Evolutionary conservation across 2,797 vertebrate species (phyloP).

Genomic region (Typhlichthys subterraneus): DNA sequence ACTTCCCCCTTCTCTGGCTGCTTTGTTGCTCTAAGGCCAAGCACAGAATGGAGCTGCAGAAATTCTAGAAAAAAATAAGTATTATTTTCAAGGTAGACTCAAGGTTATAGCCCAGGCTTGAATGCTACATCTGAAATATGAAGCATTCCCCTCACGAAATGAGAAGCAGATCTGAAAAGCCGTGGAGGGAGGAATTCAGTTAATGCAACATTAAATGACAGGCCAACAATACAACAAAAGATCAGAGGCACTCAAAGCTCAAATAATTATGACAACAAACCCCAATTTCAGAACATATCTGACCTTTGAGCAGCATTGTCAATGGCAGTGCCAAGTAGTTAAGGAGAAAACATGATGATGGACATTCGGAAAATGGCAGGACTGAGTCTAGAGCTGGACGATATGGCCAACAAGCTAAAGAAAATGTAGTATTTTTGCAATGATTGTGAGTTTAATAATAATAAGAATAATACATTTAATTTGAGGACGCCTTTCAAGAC

Average conservation of each 20-base stretch:
- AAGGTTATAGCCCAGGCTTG: constrained; percentile 64
- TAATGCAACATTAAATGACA: constrained; percentile 63
- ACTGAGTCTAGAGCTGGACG: constrained; percentile 14
- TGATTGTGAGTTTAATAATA: no score
- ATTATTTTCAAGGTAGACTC: constrained; percentile 65
- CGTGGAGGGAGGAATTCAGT: constrained; percentile 48
- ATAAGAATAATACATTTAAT: no score
- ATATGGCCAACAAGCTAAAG: no score
- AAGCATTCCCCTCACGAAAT: constrained; percentile 58
- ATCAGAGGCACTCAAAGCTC: constrained; percentile 48
- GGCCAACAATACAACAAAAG: constrained; percentile 68
- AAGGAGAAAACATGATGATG: constrained; percentile 35
- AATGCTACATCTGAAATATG: constrained; percentile 58
- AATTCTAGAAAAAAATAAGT: constrained; percentile 47
- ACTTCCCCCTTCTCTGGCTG: constrained; percentile 50
- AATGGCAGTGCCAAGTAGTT: constrained; percentile 43
- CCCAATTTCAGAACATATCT: constrained; percentile 51
- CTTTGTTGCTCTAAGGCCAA: constrained; percentile 64
- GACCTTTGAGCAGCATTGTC: constrained; percentile 53
- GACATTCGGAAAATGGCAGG: constrained; percentile 44
- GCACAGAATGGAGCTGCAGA: constrained; percentile 61
- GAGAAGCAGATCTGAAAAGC: constrained; percentile 60
- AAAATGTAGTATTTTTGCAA: no score
- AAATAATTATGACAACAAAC: constrained; percentile 28
- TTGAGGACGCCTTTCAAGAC: no score